Evolutionary conservation across 2,113 vertebrate genomes (phyloP), one percentile per base, ranked within the genome.

Genomic region (Cyprichromis sp.): DNA sequence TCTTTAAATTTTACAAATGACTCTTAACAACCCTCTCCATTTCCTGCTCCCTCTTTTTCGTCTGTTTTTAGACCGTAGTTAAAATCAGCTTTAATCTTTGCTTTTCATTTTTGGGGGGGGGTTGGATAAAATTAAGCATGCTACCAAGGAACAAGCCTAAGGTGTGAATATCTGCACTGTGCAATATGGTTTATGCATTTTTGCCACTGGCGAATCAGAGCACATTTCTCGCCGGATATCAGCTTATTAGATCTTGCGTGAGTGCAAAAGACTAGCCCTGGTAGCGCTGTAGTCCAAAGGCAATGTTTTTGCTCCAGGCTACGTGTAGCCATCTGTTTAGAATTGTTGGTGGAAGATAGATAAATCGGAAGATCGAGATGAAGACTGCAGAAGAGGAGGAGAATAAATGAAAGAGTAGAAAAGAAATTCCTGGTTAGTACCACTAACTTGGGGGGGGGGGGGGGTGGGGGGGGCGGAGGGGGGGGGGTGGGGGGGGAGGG

Each of bases 311-410:
- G 95, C 95, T 91, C 83, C n/a, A 14, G 94, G 95, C 94, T 88
- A 87, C 88, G 55, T 95, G 94, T 94, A 95, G 91, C 95, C 95
- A 96, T 96, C 94, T 95, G 95, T 95, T 96, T 92, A 76, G 90
- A 86, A 93, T 93, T 94, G 95, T 92, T 94, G 89, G 87, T 88
- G 88, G 85, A 91, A 87, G 88, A 93, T 63, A 93, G 93, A 94
- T 94, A 93, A 88, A 94, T 94, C 68, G 26, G 84, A 90, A 95
- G 94, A 95, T 94, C 40, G 84, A 91, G 90, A 94, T 90, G 86
- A 89, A 93, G 94, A 95, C 94, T 91, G 50, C 50, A 34, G 73
- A 54, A 82, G 26, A 52, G 53, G 29, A 87, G 31, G 73, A 50
- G n/a, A 91, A 87, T 38, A 13, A 83, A 73, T 57, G 83, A 40